Percentiles rank a stretch among this genome's conserved stretches.
Evolutionary conservation across 2,888 invertebrate species (phyloP).

Genomic region (Laspeyria flexula): DNA sequence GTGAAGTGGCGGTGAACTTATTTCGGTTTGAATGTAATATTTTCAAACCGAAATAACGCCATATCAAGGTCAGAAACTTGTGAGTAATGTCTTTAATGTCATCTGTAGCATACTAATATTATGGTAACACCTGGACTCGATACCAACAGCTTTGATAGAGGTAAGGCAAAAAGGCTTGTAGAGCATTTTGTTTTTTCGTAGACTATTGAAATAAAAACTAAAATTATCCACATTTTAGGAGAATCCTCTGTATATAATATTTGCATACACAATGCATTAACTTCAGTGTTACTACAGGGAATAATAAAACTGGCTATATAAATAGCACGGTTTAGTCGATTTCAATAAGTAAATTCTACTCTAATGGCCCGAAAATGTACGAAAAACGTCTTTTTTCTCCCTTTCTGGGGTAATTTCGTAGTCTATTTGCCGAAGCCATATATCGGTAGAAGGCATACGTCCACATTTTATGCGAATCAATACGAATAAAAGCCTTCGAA

Average conservation of each 20-base stretch:
- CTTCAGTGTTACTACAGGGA: background rate
- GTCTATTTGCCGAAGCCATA: constrained; percentile 19
- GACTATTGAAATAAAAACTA: too few species aligned
- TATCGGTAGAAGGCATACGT: constrained; percentile 8
- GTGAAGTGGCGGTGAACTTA: too few species aligned
- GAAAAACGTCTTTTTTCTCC: constrained; percentile 10
- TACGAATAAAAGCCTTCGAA: constrained; percentile 31
- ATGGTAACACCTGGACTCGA: too few species aligned
- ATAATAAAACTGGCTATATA: constrained; percentile 1
- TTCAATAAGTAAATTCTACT: constrained; percentile 15
- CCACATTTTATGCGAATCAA: constrained; percentile 37
- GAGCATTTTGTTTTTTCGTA: too few species aligned
- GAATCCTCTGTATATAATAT: background rate
- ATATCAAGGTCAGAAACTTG: too few species aligned
- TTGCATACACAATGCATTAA: background rate
- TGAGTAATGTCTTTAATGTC: too few species aligned
- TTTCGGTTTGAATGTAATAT: too few species aligned
- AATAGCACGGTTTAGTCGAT: constrained; percentile 5
- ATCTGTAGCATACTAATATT: too few species aligned
- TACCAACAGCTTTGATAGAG: too few species aligned
- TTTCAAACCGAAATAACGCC: too few species aligned
- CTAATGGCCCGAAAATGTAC: constrained; percentile 15
- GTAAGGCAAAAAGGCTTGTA: too few species aligned
- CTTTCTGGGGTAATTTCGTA: constrained; percentile 1
- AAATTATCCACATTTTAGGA: too few species aligned